Percentiles rank a stretch among this genome's conserved stretches.
Evolutionary conservation across 1,140 invertebrate species (phyloP).

Genomic region (Berghia stephanieae): DNA sequence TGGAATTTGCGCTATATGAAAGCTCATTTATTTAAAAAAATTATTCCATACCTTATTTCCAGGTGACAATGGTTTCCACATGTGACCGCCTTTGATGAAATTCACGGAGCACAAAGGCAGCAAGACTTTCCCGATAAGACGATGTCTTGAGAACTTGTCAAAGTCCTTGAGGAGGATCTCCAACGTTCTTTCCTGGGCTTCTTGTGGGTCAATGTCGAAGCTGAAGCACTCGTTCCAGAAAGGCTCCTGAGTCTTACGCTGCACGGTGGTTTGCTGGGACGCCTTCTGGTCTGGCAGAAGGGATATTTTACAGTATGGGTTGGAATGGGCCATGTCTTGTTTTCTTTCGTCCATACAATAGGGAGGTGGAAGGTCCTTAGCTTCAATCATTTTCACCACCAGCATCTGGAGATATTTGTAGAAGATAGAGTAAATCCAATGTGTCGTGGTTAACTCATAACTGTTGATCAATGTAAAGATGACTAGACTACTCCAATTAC

Average conservation of each 20-base stretch:
- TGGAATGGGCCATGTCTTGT: slow-evolving; percentile 67
- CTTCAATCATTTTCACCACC: slow-evolving; percentile 67
- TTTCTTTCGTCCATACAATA: slow-evolving; percentile 62
- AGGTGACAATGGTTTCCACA: slow-evolving; percentile 68
- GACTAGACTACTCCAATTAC: too few species aligned
- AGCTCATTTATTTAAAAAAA: too few species aligned
- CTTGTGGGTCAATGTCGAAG: slow-evolving; percentile 61
- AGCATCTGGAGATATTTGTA: slow-evolving; percentile 54
- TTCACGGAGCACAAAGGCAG: slow-evolving; percentile 58
- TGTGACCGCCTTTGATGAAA: slow-evolving; percentile 67
- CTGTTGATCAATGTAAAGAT: too few species aligned
- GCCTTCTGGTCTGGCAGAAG: slow-evolving; percentile 62
- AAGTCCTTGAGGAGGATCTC: slow-evolving; percentile 66
- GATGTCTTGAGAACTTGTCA: slow-evolving; percentile 64
- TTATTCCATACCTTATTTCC: slow-evolving; percentile 35
- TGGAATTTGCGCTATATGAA: too few species aligned
- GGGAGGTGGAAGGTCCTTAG: slow-evolving; percentile 63
- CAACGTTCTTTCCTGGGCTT: slow-evolving; percentile 55
- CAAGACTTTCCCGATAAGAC: slow-evolving; percentile 62
- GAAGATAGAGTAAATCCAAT: too few species aligned
- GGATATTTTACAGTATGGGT: slow-evolving; percentile 66
- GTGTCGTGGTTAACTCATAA: too few species aligned
- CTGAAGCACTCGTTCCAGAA: slow-evolving; percentile 64
- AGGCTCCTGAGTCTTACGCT: slow-evolving; percentile 63
- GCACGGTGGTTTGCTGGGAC: slow-evolving; percentile 63